Evolutionary conservation across 2,113 vertebrate species (phyloP).

Genomic region (Paralichthys olivaceus): DNA sequence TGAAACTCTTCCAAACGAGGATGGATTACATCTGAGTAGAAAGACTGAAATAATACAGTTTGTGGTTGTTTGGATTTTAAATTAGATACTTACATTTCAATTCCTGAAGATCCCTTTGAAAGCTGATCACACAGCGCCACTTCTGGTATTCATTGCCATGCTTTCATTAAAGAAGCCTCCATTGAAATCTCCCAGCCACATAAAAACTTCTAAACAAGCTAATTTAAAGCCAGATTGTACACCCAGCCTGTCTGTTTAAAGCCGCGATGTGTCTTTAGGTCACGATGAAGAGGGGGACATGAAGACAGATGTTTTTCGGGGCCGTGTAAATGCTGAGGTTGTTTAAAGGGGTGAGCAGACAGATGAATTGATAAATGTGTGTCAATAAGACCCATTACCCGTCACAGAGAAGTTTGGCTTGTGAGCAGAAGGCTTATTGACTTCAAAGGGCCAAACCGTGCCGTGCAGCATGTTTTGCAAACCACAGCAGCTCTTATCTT

Average conservation of each 20-base stretch:
- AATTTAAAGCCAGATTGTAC: constrained; percentile 43
- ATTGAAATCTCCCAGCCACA: constrained; percentile 33
- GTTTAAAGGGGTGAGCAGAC: constrained; percentile 59
- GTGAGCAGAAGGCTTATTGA: constrained; percentile 15
- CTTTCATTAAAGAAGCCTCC: constrained; percentile 25
- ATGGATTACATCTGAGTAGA: constrained; percentile 9
- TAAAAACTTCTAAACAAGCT: constrained; percentile 49
- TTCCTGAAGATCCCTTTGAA: constrained; percentile 28
- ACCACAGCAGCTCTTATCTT: constrained; percentile 61
- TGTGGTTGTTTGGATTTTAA: constrained; percentile 20
- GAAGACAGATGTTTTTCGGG: constrained; percentile 72
- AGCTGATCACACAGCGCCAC: constrained; percentile 21
- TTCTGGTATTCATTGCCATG: constrained; percentile 12
- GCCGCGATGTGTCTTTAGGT: constrained; percentile 18
- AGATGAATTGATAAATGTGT: constrained; percentile 72
- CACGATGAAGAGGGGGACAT: constrained; percentile 42
- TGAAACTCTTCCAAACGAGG: constrained; percentile 14
- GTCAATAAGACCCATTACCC: constrained; percentile 31
- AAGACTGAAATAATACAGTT: constrained; percentile 1
- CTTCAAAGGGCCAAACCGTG: constrained; percentile 64
- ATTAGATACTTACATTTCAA: constrained; percentile 22
- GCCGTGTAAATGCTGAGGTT: constrained; percentile 56
- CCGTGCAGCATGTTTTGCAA: constrained; percentile 58
- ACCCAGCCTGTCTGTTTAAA: constrained; percentile 16
- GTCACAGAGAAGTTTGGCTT: constrained; percentile 33